Base-by-base conservation (phyloP, 2,888 invertebrate genomes). In the Acanthosepion esculentum region DNA sequence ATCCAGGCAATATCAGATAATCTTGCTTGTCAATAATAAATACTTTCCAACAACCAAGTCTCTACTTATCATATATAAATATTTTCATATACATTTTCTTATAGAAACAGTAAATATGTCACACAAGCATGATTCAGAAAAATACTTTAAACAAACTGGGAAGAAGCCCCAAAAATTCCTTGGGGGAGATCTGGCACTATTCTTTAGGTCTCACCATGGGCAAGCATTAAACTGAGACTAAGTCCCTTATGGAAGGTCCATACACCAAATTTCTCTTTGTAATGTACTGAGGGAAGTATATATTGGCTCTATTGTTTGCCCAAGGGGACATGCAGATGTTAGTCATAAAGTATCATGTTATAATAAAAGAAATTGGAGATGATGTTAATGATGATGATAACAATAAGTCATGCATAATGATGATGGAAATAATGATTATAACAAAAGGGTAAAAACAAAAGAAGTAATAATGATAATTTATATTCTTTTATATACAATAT, bases 281-380 rank as follows among this genome's bases (percentile, higher is more conserved):
- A 78, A 78, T 78, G n/a, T 33, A 5, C n/a, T 15, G 15, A 78
- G 78, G n/a, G 78, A 78, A 78, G 33, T 78, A 78, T n/a, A 78
- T n/a, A 78, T 15, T n/a, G 78, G n/a, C n/a, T 59, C 59, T 20
- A 23, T 23, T 7, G 20, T 59, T 59, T 59, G 6, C 78, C n/a
- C 78, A 78, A 78, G 78, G n/a, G n/a, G n/a, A 78, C 78, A 78
- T 78, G 78, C 78, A 78, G 78, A 78, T 78, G 78, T 78, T 78
- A n/a, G n/a, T 15, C 78, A 78, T 78, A 78, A 78, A 78, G 78
- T n/a, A 78, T 78, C 5, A 78, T 78, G 78, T 78, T 78, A 78
- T 5, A 33, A 78, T 78, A 78, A 78, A 33, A 78, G 78, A 78
- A 78, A 78, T 78, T 78, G 78, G 33, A 15, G 15, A n/a, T n/a